Base-by-base conservation (phyloP, 2,888 invertebrate genomes). In the Oxytorus armatus region DNA sequence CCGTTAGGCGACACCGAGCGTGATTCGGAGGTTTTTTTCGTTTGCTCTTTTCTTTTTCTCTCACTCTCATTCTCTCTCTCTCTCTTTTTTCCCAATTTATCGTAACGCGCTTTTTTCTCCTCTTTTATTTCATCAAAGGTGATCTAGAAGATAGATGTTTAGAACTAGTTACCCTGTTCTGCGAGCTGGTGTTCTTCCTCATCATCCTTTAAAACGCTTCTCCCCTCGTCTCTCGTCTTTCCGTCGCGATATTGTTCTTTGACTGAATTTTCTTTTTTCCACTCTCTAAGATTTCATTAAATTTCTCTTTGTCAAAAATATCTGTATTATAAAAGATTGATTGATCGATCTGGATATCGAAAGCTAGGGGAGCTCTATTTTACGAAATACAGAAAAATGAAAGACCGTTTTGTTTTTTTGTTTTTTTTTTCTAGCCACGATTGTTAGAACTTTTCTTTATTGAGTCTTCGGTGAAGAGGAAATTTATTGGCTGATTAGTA, bases 81-180 rank as follows among this genome's bases (percentile, higher is more conserved):
- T 55, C 63, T 63, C 49, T 53, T 68, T 57, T 70, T 59, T 39
- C 21, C 53, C 16, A 42, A 23, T 51, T 69, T 55, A n/a, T 70
- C 61, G 53, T 42, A 51, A 72, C 25, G 53, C 75, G 59, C 59
- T 69, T 47, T 72, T 70, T 66, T 69, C 70, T 63, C 33, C 53
- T 25, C 25, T 21, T 72, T 66, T 49, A 16, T 61, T 76, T 76
- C 68, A 61, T 77, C 80, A 79, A 79, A 86, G 84, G 86, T 87
- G 87, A 86, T 86, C 86, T 88, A 88, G 86, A 73, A 89, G 88
- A 89, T 89, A 88, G 88, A 88, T 89, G 88, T 89, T 83, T 89
- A 89, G 88, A 89, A 86, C 90, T 89, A 90, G 90, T 90, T 90
- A 90, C 89, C 89, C 89, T 90, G 89, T 90, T 90, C 87, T 88